phyloP scores from a whole-genome alignment of 2,888 invertebrate species.

The Slavum lentiscoides region DNA sequence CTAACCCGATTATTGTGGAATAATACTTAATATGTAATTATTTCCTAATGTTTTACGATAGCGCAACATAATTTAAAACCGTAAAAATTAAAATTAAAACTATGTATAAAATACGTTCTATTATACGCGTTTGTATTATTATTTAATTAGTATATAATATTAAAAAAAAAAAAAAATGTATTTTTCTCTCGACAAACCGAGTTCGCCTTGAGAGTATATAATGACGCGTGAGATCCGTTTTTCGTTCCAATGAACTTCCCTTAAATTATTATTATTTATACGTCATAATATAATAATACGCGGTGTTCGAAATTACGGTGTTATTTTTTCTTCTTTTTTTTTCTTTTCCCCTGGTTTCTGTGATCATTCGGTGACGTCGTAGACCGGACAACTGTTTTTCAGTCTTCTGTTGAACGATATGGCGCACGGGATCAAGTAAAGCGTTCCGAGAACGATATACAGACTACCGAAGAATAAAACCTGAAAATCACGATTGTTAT shows the following conservation, averaged over 20 bases:
- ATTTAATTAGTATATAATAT: background rate
- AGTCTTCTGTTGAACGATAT: constrained; percentile 36
- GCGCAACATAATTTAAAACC: background rate
- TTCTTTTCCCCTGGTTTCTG: background rate
- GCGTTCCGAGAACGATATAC: constrained; percentile 3
- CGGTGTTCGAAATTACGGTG: background rate
- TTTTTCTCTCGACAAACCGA: background rate
- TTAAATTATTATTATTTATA: background rate
- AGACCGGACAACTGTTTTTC: constrained; percentile 32
- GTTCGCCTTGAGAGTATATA: background rate
- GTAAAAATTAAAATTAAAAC: too few relatives aligned
- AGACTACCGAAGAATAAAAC: constrained; percentile 24
- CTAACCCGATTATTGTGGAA: background rate
- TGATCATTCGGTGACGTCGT: constrained; percentile 23
- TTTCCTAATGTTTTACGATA: background rate
- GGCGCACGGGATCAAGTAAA: constrained; percentile 32
- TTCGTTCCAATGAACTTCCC: background rate
- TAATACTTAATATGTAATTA: background rate
- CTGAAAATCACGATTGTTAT: constrained; percentile 9
- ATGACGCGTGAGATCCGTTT: background rate
- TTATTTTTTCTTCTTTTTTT: background rate
- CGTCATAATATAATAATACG: too few relatives aligned
- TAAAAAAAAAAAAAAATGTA: background rate
- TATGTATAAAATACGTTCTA: background rate
- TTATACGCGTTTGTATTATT: background rate